These are phyloP conservation scores for Dinomys branickii DNA, from an alignment of 2,113 vertebrate genomes.

Conservation along the genomic window DNA sequence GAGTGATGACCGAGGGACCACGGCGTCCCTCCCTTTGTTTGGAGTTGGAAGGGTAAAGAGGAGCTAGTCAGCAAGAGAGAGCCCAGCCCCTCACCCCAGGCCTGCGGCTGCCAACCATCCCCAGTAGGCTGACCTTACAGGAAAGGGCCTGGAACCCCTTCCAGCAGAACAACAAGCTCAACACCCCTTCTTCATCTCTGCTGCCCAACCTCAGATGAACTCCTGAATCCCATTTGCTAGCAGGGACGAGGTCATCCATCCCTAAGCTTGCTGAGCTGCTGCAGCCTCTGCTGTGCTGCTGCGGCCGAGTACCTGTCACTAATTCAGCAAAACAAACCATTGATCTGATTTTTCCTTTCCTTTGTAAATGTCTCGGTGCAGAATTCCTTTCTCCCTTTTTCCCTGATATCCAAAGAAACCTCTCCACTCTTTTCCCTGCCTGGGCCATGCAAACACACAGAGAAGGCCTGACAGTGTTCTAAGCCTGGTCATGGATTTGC, in stretches of 20 bases:
- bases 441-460: constrained; percentile 45
- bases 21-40: constrained; percentile 42
- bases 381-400: constrained; percentile 45
- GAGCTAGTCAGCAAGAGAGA: constrained; percentile 38
- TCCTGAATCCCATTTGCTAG: background rate
- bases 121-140: background rate
- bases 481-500: constrained; percentile 53
- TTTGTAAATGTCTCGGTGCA: background rate
- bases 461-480: constrained; percentile 37
- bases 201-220: background rate
- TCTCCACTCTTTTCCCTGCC: constrained; percentile 52
- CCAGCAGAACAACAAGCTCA: constrained; percentile 31
- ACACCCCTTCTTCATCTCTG: background rate
- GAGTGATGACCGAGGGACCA: constrained; percentile 84
- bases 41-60: constrained; percentile 55
- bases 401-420: constrained; percentile 56
- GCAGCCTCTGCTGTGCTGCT: background rate
- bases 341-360: background rate
- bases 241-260: background rate
- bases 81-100: background rate
- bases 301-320: background rate
- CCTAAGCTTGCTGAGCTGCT: background rate
- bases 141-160: background rate
- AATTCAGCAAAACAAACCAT: constrained; percentile 52
- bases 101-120: background rate